Conservation (phyloP, 2,888 invertebrate genomes). For the Pilophorus perplexus region DNA sequence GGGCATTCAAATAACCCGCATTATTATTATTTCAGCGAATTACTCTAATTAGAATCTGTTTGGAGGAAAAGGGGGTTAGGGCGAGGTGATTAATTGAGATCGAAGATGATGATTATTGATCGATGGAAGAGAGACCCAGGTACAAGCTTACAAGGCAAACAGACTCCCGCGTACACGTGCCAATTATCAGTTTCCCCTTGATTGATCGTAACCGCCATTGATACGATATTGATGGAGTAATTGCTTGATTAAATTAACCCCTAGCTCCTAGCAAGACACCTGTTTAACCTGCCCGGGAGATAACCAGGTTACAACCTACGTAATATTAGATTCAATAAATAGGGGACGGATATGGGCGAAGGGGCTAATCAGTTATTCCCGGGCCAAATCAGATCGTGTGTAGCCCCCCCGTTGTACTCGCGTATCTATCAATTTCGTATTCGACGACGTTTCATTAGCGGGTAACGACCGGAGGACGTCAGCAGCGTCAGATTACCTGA, state of each 20-base stretch:
- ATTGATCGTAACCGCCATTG: slow-evolving; percentile 37
- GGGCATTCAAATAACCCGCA: too few species aligned
- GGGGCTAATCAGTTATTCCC: slow-evolving; percentile 22
- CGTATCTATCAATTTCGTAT: slow-evolving; percentile 9
- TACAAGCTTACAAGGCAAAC: slow-evolving; percentile 36
- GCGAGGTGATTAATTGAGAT: slow-evolving; percentile 40
- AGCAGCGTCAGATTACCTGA: too few species aligned
- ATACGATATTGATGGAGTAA: slow-evolving; percentile 40
- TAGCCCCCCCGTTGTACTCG: background rate
- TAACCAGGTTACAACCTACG: background rate
- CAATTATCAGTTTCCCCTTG: slow-evolving; percentile 39
- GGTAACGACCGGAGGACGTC: too few species aligned
- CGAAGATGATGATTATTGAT: slow-evolving; percentile 41
- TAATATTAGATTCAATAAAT: slow-evolving; percentile 25
- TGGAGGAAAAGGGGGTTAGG: too few species aligned
- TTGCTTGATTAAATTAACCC: slow-evolving; percentile 38
- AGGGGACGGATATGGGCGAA: too few species aligned
- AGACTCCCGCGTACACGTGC: slow-evolving; percentile 22
- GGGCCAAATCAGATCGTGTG: too few species aligned
- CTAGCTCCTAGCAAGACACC: slow-evolving; percentile 15
- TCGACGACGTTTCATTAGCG: too few species aligned
- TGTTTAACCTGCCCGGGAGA: background rate
- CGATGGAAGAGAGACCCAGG: slow-evolving; percentile 27
- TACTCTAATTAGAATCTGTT: slow-evolving; percentile 29
- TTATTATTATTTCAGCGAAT: slow-evolving; percentile 35